phyloP scores from a whole-genome alignment of 2,113 vertebrate genomes.

The Turdus rufiventris region DNA sequence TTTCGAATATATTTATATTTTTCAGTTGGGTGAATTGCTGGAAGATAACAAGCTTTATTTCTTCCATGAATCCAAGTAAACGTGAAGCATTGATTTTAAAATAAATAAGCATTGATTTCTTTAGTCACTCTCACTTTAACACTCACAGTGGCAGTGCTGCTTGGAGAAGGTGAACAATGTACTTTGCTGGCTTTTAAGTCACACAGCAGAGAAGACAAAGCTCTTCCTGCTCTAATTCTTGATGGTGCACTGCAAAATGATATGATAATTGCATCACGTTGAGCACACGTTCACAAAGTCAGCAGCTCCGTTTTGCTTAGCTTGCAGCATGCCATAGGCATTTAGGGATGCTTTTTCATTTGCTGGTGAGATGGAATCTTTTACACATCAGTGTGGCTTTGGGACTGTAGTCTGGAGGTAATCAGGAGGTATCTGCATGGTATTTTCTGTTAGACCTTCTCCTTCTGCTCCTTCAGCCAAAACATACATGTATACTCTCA shows the following conservation, averaged over 20 bases:
- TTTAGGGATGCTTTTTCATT: not conserved
- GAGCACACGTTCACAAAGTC: not conserved
- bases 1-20: not conserved
- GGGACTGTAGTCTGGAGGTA: not conserved
- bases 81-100: not conserved
- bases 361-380: not conserved
- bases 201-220: not conserved
- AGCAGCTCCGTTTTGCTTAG: not conserved
- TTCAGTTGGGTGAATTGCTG: not conserved
- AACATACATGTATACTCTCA: not conserved
- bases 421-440: not conserved
- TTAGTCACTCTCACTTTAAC: not conserved
- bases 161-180: not conserved
- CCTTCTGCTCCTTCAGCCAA: not conserved
- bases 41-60: not conserved
- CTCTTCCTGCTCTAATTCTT: not conserved
- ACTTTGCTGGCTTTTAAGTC: not conserved
- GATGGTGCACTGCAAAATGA: conserved; percentile 4
- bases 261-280: not conserved
- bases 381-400: conserved; percentile 11
- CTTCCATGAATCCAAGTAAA: not conserved
- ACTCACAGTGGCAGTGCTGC: not conserved
- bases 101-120: not conserved
- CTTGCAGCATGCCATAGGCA: not conserved
- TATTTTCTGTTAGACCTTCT: not conserved